phyloP scores from a whole-genome alignment of 2,113 vertebrate genomes.

The Brachirus orientalis region DNA sequence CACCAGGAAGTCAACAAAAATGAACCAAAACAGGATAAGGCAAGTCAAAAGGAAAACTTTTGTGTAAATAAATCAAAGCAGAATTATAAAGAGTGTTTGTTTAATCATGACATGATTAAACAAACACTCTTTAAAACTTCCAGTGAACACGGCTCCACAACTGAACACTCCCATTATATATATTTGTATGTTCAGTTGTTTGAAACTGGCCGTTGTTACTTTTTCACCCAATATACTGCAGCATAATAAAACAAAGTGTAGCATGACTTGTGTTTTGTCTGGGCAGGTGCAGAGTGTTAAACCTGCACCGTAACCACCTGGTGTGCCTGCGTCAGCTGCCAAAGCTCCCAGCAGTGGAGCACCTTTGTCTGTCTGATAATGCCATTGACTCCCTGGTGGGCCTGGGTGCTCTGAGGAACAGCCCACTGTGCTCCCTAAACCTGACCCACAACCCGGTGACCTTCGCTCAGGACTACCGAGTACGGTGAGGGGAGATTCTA shows the following conservation, averaged over 20 bases:
- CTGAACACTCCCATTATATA: not conserved
- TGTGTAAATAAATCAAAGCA: no score
- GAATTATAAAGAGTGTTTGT: no score
- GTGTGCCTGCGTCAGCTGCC: constrained; percentile 91
- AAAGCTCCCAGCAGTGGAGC: constrained; percentile 90
- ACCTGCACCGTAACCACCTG: constrained; percentile 91
- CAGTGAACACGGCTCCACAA: no score
- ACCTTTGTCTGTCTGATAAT: constrained; percentile 92
- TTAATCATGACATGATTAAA: no score
- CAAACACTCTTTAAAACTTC: no score
- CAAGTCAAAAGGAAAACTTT: no score
- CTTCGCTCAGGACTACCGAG: constrained; percentile 89
- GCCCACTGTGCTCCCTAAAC: constrained; percentile 86
- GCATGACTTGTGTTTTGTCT: constrained; percentile 44
- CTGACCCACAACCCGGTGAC: constrained; percentile 92
- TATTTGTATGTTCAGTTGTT: not conserved
- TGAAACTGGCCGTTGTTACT: no score
- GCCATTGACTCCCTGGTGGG: constrained; percentile 85
- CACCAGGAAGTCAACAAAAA: no score
- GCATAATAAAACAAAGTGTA: not conserved
- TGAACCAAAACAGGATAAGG: not conserved
- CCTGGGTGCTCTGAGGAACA: constrained; percentile 81
- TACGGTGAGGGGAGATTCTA: constrained; percentile 76
- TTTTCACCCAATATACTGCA: not conserved
- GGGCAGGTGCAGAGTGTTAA: constrained; percentile 91